Evolutionary conservation across 2,888 invertebrate species (phyloP), one percentile per base, ranked within the genome.

Genomic region (Desoria tigrina): DNA sequence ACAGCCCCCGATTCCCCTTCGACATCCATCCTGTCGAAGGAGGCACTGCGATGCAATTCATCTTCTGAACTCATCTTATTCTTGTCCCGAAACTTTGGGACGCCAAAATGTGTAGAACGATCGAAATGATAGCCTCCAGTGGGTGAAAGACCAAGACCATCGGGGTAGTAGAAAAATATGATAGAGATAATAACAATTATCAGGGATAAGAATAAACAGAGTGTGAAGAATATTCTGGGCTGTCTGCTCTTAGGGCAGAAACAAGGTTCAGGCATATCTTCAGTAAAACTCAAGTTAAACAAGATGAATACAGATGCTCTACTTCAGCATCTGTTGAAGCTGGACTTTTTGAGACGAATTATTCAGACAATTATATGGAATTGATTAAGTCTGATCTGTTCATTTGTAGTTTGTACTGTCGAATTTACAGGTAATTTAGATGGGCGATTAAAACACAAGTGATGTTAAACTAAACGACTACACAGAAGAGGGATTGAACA

Each of bases 201-300:
- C 21, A 74, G 53, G 7, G 74, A 73, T 61, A 74, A 72, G 37
- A 74, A 55, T 57, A 69, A 73, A 62, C 74, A 74, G 54, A 74
- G 70, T n/a, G 72, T 72, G 42, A 76, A 63, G 61, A 74, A 76
- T n/a, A 76, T 61, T 42, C 75, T 59, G 1, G 75, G 75, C 62
- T 73, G 69, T 51, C 62, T 70, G 27, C 65, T 66, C 45, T 61
- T 66, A 23, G 59, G 61, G 56, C 70, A 68, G 57, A 72, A 65
- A 45, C 64, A 62, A 60, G 63, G 57, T 39, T 69, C 69, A 18
- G 65, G 65, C 72, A 72, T 69, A 24, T 18, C 39, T 23, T 54
- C 45, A 45, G 18, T 16, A 39, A 39, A 9, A 39, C 9, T 39
- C 39, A n/a, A 32, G 32, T 32, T 32, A 32, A 4, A 32, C 32